Evolutionary conservation across 2,797 vertebrate genomes (phyloP), one percentile per base, ranked within the genome.

Genomic region (Parotocinclus haroldoi): DNA sequence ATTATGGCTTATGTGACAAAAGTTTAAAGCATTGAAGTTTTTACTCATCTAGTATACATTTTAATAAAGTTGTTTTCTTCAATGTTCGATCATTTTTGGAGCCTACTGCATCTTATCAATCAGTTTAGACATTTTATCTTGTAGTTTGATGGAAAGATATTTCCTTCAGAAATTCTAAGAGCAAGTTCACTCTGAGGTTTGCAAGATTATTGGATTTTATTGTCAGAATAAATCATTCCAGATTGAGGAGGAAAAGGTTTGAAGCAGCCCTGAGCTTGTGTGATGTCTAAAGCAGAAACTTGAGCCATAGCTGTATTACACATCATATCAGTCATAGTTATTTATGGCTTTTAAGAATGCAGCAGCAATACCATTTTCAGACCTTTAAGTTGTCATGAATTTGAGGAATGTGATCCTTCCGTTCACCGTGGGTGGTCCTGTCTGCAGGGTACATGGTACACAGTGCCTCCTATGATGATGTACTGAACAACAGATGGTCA

Each of bases 401-500:
- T 40, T 14, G 5, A 17, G n/a, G 36, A 17, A 27, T 51, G 4
- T 9, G 17, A 17, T 51, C 18, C 63, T 27, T 36, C n/a, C n/a
- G 17, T 1, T 49, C 11, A 17, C n/a, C 7, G 9, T 7, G 49
- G 36, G 19, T 42, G 13, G 16, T 19, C 19, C 2, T 66, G 11
- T 71, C 38, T 72, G 27, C 78, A 99, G 97, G 96, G 27, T 99
- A 97, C 84, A 84, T 98, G 89, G 96, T 99, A 66, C 90, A 99
- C 76, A 98, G 94, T 10, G 96, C 97, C 10, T 98, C 96, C 7
- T 99, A 98, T 16, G 96, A 99, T 19, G 96, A 99, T 60, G 90
- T 97, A 68, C 88, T 99, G 66, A 94, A 92, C 80, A 97, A 99
- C 73, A 92, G 94, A 70, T 99, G 97, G 97, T 95, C 95, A 51